Conservation (phyloP, 1,140 invertebrate species). For the Mycetomoellerius zeteki region DNA sequence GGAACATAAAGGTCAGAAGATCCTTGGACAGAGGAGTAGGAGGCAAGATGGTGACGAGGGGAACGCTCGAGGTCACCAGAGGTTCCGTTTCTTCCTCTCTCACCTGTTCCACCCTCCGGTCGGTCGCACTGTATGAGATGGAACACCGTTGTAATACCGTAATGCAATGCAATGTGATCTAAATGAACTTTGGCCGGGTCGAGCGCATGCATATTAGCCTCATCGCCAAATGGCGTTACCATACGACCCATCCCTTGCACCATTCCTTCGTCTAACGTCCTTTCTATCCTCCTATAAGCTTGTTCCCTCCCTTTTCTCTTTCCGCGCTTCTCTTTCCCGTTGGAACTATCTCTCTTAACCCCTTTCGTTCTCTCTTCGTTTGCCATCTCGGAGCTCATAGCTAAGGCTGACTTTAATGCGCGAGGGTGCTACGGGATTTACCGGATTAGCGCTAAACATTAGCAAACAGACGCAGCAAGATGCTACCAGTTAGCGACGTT, state of each 20-base stretch:
- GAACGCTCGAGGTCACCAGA: conserved; percentile 20
- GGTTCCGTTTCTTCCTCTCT: conserved; percentile 29
- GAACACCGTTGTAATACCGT: conserved; percentile 75
- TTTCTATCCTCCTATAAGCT: background rate
- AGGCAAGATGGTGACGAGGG: conserved; percentile 22
- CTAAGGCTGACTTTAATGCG: conserved; percentile 79
- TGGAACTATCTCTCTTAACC: conserved; percentile 59
- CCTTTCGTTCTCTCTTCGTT: conserved; percentile 53
- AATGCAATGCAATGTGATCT: conserved; percentile 78
- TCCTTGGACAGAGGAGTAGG: background rate
- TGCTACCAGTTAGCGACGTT: conserved; percentile 73
- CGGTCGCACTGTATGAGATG: conserved; percentile 28
- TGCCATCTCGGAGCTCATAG: conserved; percentile 65
- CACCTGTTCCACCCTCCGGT: background rate
- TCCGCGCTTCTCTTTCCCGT: conserved; percentile 6
- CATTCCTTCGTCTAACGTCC: conserved; percentile 14
- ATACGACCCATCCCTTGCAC: conserved; percentile 57
- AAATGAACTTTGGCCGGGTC: conserved; percentile 78
- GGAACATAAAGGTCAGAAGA: conserved; percentile 58
- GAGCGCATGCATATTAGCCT: conserved; percentile 79
- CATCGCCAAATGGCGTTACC: conserved; percentile 72
- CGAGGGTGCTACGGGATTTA: conserved; percentile 79
- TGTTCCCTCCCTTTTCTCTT: conserved; percentile 44
- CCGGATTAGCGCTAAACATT: conserved; percentile 80
- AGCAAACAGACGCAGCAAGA: conserved; percentile 77